phyloP scores from a whole-genome alignment of 2,888 invertebrate species.

The Disparrhopalites patrizii region DNA sequence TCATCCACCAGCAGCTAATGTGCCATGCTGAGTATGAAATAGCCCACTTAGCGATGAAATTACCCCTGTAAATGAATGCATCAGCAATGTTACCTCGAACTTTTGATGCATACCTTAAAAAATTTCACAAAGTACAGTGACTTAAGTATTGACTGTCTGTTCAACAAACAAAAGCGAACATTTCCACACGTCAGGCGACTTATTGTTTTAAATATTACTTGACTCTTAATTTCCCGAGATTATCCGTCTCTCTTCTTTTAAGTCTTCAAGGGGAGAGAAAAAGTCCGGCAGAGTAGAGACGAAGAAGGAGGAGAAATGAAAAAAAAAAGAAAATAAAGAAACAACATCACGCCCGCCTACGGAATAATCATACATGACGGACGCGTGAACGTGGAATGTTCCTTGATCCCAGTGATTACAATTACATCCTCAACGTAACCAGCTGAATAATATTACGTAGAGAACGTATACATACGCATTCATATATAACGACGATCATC shows the following conservation, averaged over 20 bases:
- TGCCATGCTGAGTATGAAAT: too few species aligned
- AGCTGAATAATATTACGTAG: too few species aligned
- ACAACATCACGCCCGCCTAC: slow-evolving; percentile 4
- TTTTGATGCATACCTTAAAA: too few species aligned
- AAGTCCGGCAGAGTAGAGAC: not conserved
- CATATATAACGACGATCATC: too few species aligned
- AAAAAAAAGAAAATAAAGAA: not conserved
- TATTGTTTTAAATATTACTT: slow-evolving; percentile 13
- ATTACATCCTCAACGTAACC: not conserved
- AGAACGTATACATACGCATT: too few species aligned
- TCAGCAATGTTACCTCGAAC: too few species aligned
- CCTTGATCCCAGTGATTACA: not conserved
- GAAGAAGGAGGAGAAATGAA: not conserved
- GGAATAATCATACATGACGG: slow-evolving; percentile 8
- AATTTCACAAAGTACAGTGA: not conserved
- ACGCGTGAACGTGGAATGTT: slow-evolving; percentile 6
- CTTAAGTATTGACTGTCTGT: not conserved
- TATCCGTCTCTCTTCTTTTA: not conserved
- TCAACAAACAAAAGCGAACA: not conserved
- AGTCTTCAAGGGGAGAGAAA: not conserved
- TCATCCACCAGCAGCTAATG: too few species aligned
- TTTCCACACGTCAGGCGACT: not conserved
- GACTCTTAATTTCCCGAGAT: slow-evolving; percentile 3
- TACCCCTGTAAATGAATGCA: not conserved
- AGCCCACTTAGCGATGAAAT: too few species aligned